These are phyloP conservation scores for Plusia festucae DNA, from an alignment of 2,888 invertebrate species.

Conservation along the genomic window DNA sequence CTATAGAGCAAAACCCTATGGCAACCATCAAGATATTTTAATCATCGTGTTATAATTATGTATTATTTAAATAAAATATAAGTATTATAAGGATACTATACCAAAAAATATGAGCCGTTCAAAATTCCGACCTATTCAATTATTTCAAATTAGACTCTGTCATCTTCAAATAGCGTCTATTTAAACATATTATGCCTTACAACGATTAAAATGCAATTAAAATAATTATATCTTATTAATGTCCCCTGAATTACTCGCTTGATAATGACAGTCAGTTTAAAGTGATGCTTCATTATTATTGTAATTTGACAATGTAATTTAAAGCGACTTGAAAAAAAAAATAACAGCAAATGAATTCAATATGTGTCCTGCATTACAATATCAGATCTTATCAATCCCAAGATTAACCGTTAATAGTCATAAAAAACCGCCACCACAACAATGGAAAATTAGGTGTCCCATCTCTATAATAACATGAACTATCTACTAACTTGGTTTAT, in stretches of 20 bases:
- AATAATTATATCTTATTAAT: not conserved
- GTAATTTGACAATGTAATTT: no score
- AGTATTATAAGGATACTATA: no score
- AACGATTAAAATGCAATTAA: not conserved
- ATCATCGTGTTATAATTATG: no score
- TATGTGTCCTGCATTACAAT: not conserved
- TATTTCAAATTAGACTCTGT: not conserved
- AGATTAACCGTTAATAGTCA: not conserved
- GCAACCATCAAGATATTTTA: no score
- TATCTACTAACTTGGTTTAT: conserved; percentile 17
- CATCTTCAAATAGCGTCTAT: not conserved
- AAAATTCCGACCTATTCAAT: not conserved
- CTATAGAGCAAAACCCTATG: no score
- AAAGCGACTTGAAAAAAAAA: no score
- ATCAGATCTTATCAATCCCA: not conserved
- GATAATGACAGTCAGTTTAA: no score
- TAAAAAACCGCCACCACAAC: not conserved
- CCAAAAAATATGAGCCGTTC: no score
- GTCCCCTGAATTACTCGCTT: no score
- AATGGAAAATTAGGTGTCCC: conserved; percentile 35
- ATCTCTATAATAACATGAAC: not conserved
- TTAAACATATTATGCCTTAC: not conserved
- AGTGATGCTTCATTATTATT: no score
- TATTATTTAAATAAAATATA: no score
- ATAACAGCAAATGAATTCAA: not conserved